phyloP scores from a whole-genome alignment of 2,797 vertebrate species.

The Neopelma chrysocephalum region DNA sequence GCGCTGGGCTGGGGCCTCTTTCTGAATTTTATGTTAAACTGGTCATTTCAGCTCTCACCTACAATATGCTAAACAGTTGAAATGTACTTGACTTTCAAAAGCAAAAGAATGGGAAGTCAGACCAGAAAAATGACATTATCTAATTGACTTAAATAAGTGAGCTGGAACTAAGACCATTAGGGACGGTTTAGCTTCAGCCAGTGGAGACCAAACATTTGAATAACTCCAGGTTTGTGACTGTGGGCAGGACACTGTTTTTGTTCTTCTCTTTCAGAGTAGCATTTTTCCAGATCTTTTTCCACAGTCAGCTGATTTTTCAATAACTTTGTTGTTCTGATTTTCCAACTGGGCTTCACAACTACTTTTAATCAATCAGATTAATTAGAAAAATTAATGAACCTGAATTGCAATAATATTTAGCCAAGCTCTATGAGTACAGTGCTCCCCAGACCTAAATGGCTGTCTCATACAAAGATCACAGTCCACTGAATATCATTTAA shows the following conservation, averaged over 20 bases:
- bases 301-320: not conserved
- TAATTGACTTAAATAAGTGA: not conserved
- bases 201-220: not conserved
- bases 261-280: not conserved
- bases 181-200: not conserved
- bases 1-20: not conserved
- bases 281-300: not conserved
- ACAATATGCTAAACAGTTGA: not conserved
- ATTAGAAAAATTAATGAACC: slow-evolving; percentile 50
- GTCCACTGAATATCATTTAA: slow-evolving; percentile 39
- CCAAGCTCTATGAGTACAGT: not conserved
- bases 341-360: not conserved
- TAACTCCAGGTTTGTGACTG: not conserved
- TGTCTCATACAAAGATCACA: slow-evolving; percentile 16
- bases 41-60: not conserved
- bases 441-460: not conserved
- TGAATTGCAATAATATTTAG: slow-evolving; percentile 38
- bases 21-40: not conserved
- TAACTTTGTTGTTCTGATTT: not conserved
- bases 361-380: slow-evolving; percentile 50
- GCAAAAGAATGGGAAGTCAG: not conserved
- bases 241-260: not conserved
- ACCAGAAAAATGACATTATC: not conserved
- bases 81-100: not conserved
- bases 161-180: not conserved